Evolutionary conservation across 1,140 invertebrate genomes (phyloP).

Genomic region (Bilobella aurantiaca): DNA sequence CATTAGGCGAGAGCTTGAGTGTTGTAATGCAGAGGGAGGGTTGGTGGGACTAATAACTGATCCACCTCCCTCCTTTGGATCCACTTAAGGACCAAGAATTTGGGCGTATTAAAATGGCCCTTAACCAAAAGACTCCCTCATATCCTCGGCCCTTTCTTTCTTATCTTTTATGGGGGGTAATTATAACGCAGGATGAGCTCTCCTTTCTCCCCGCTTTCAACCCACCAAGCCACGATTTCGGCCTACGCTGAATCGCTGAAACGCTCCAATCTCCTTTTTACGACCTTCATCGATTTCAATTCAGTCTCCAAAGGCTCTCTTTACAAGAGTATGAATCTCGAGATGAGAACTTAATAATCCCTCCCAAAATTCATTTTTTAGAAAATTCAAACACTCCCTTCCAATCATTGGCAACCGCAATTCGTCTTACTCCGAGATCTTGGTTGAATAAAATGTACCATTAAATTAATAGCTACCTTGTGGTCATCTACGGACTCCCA

Average conservation of each 20-base stretch:
- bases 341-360: no score
- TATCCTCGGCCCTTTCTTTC: neutral
- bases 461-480: no score
- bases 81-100: neutral
- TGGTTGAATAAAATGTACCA: no score
- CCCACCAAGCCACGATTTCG: neutral
- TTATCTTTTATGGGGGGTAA: conserved; percentile 7
- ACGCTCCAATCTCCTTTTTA: neutral
- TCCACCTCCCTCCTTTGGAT: neutral
- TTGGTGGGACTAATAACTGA: neutral
- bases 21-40: neutral
- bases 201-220: neutral
- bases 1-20: conserved; percentile 4
- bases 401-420: no score
- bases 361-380: no score
- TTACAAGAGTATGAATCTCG: no score
- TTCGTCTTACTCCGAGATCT: no score
- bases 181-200: neutral
- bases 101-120: neutral
- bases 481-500: no score
- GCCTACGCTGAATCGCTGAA: neutral
- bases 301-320: no score
- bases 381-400: no score
- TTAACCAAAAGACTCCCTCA: neutral
- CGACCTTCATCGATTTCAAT: neutral